phyloP scores from a whole-genome alignment of 2,113 vertebrate species.

The Bujurquina vittata region DNA sequence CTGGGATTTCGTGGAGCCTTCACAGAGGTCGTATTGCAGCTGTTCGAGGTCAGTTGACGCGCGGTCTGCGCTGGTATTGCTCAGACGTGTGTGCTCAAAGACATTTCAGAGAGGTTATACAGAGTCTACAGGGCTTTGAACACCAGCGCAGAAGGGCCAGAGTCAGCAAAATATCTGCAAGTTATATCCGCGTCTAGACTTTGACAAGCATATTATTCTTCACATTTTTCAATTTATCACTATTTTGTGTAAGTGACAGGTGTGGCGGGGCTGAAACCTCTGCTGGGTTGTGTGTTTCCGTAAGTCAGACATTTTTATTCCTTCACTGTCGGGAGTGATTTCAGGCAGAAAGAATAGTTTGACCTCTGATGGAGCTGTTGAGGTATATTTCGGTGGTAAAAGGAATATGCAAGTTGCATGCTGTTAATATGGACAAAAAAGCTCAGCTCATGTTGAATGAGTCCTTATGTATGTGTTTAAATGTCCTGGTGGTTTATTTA shows the following conservation, averaged over 20 bases:
- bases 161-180: conserved; percentile 49
- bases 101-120: conserved; percentile 28
- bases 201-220: conserved; percentile 60
- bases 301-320: conserved; percentile 40
- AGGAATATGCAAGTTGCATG: neutral
- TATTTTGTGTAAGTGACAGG: conserved; percentile 51
- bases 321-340: conserved; percentile 23
- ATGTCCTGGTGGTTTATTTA: neutral
- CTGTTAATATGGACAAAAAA: neutral
- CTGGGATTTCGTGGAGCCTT: conserved; percentile 96
- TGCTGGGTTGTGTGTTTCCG: conserved; percentile 21
- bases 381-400: neutral
- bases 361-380: conserved; percentile 19
- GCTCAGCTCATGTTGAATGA: neutral
- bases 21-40: conserved; percentile 90
- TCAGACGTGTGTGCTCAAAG: neutral
- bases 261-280: neutral
- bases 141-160: neutral
- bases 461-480: neutral
- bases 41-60: conserved; percentile 87
- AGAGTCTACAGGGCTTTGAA: conserved; percentile 24
- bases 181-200: conserved; percentile 23
- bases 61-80: neutral
- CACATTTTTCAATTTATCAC: conserved; percentile 50
- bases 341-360: conserved; percentile 26